phyloP scores from a whole-genome alignment of 2,888 invertebrate genomes.

The Ischnura elegans region DNA sequence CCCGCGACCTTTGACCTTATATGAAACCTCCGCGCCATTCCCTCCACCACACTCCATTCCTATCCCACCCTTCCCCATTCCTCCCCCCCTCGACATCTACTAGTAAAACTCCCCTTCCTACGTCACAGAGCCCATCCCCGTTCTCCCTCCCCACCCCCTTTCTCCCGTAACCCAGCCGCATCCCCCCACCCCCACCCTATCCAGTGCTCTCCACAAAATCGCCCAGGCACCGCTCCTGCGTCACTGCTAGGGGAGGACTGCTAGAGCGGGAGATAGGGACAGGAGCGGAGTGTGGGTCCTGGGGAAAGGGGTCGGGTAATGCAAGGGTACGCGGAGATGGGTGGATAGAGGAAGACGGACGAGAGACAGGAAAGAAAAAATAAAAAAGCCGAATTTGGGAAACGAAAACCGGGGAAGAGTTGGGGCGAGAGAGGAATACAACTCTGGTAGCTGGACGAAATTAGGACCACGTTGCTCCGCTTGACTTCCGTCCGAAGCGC shows the following conservation, averaged over 20 bases:
- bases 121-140: background rate
- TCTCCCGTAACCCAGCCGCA: background rate
- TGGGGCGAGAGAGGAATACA: background rate
- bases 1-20: conserved; percentile 66
- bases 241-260: background rate
- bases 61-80: background rate
- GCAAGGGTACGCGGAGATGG: background rate
- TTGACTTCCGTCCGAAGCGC: too few species aligned
- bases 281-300: background rate
- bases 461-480: background rate
- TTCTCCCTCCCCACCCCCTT: background rate
- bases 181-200: background rate
- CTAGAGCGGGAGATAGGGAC: background rate
- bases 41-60: background rate
- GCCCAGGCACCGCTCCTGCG: conserved; percentile 55
- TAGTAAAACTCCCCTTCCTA: conserved; percentile 33
- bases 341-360: background rate
- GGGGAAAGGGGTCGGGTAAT: background rate
- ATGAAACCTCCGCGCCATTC: conserved; percentile 52
- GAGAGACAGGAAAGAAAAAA: background rate
- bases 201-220: conserved; percentile 10
- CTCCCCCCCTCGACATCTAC: background rate
- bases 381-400: background rate
- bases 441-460: background rate
- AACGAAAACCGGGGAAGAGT: background rate